phyloP scores from a whole-genome alignment of 2,888 invertebrate species.

The Aricia artaxerxes region DNA sequence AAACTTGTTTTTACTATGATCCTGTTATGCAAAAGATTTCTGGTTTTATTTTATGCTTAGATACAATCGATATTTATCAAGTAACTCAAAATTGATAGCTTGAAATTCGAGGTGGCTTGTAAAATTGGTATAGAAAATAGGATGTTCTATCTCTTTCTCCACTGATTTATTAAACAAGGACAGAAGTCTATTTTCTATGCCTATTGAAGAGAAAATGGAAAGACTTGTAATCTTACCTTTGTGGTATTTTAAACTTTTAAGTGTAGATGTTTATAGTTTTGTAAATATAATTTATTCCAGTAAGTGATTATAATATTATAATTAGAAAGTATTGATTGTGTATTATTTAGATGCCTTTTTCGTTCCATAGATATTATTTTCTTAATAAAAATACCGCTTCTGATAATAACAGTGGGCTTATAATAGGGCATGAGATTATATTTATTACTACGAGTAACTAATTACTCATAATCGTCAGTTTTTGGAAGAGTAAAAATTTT shows the following conservation, averaged over 20 bases:
- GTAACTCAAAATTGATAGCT: neutral
- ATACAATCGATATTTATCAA: neutral
- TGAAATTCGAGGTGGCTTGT: neutral
- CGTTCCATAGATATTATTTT: no score
- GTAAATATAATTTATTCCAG: slow-evolving; percentile 17
- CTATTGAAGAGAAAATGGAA: neutral
- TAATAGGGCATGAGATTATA: no score
- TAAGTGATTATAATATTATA: neutral
- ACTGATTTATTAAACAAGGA: neutral
- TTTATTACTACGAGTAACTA: no score
- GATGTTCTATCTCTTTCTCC: neutral
- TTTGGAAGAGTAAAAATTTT: no score
- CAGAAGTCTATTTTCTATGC: neutral
- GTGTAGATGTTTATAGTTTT: slow-evolving; percentile 7
- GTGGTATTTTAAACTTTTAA: slow-evolving; percentile 4
- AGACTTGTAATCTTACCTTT: slow-evolving; percentile 16
- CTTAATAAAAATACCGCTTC: no score
- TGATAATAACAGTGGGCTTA: no score
- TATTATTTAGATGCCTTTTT: neutral
- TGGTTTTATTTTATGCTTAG: neutral
- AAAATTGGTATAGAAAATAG: neutral
- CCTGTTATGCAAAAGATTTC: neutral
- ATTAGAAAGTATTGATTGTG: neutral
- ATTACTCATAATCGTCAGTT: no score
- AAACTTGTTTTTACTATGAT: no score